Percentiles rank a stretch among this genome's conserved stretches.
phyloP scores from a whole-genome alignment of 2,113 vertebrate species.

The Varanus salvator region DNA sequence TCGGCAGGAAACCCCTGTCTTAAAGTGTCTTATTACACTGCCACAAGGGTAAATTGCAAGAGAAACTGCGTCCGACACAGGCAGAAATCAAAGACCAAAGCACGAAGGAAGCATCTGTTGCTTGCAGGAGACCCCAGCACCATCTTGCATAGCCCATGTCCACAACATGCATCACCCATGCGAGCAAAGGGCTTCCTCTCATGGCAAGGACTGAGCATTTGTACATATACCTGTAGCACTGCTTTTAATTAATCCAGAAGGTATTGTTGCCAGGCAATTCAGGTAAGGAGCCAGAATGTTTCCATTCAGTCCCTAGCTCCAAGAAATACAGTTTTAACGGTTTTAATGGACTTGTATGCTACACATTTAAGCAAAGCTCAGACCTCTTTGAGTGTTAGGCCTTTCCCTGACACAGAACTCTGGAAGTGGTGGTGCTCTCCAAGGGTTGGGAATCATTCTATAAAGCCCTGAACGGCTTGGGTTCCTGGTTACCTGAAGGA shows the following conservation, averaged over 20 bases:
- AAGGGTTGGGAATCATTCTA: not conserved
- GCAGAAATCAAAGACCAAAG: not conserved
- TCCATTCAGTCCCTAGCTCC: not conserved
- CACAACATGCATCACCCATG: not conserved
- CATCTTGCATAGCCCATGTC: not conserved
- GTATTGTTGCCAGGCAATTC: conserved; percentile 30
- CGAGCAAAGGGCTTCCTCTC: not conserved
- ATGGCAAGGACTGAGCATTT: not conserved
- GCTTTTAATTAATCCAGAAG: conserved; percentile 31
- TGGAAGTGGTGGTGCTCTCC: not conserved
- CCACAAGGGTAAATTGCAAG: not conserved
- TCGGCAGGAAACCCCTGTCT: not conserved
- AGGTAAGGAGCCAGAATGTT: conserved; percentile 14
- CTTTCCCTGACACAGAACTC: not conserved
- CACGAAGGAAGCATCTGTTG: not conserved
- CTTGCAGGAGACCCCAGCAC: not conserved
- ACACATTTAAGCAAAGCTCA: not conserved
- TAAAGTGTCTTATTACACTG: not conserved
- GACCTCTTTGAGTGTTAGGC: not conserved
- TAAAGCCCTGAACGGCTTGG: no score
- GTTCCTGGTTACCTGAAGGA: no score
- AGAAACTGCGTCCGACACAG: not conserved
- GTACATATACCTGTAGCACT: not conserved
- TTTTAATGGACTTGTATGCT: not conserved
- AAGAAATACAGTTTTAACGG: not conserved